These are phyloP conservation scores for Orchesellides sinensis DNA, from an alignment of 2,888 invertebrate species.

Conservation along the genomic window DNA sequence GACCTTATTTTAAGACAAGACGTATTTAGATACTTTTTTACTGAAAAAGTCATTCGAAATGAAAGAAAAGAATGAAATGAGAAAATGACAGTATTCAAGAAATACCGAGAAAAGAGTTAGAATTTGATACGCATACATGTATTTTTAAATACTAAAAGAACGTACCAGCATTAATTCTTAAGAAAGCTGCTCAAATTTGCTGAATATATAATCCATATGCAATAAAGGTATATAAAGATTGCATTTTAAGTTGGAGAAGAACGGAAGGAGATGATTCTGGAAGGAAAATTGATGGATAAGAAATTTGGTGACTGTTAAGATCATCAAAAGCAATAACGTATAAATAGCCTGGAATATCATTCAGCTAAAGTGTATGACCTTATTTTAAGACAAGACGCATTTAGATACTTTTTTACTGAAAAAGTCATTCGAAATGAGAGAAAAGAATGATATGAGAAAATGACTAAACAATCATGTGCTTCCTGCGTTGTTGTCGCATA, in stretches of 20 bases:
- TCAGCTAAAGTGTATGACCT: slow-evolving; percentile 33
- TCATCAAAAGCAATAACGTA: slow-evolving; percentile 23
- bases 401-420: not conserved
- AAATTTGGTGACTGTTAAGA: too few species aligned
- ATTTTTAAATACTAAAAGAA: too few species aligned
- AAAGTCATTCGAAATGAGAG: not conserved
- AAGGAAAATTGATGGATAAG: too few species aligned
- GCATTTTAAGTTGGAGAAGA: too few species aligned
- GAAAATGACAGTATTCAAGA: too few species aligned
- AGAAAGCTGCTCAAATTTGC: too few species aligned
- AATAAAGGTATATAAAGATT: too few species aligned
- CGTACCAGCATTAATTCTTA: too few species aligned
- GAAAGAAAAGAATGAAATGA: not conserved
- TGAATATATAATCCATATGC: too few species aligned
- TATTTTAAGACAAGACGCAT: slow-evolving; percentile 17
- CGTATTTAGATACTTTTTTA: not conserved
- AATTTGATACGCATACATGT: too few species aligned
- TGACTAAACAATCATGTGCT: slow-evolving; percentile 2
- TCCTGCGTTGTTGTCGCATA: not conserved
- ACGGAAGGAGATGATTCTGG: too few species aligned
- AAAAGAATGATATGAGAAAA: not conserved
- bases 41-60: not conserved
- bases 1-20: slow-evolving; percentile 30
- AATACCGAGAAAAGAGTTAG: too few species aligned
- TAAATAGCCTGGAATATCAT: not conserved